phyloP scores from a whole-genome alignment of 2,888 invertebrate genomes.

The Automeris io region DNA sequence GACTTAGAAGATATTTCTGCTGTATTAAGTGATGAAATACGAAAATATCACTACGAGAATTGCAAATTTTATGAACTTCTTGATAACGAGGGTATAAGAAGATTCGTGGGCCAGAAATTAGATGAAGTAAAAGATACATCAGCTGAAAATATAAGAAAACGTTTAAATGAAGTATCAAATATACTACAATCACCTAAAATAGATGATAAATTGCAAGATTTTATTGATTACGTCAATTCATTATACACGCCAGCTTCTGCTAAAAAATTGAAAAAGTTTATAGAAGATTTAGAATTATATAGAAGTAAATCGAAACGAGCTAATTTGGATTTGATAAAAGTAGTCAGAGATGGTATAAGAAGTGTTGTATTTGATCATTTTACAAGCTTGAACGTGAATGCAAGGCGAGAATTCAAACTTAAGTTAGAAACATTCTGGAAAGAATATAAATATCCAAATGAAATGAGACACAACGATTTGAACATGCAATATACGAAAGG shows the following conservation, averaged over 20 bases:
- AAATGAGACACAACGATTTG: conserved; percentile 5
- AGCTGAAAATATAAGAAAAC: conserved; percentile 17
- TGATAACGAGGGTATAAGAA: conserved; percentile 21
- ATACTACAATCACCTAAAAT: conserved; percentile 16
- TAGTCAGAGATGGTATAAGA: conserved; percentile 27
- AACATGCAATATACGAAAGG: conserved; percentile 7
- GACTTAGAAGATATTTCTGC: conserved; percentile 30
- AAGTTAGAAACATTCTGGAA: conserved; percentile 22
- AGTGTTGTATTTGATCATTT: conserved; percentile 37
- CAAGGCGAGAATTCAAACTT: conserved; percentile 22
- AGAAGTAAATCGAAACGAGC: conserved; percentile 19
- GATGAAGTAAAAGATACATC: conserved; percentile 18
- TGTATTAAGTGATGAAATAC: conserved; percentile 29
- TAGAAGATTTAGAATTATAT: conserved; percentile 28
- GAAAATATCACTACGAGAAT: conserved; percentile 30
- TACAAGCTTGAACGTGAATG: conserved; percentile 23
- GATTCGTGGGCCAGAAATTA: conserved; percentile 23
- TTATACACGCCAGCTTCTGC: conserved; percentile 25
- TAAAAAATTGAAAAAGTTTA: conserved; percentile 20
- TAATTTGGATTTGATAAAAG: conserved; percentile 19
- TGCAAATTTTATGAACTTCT: conserved; percentile 32
- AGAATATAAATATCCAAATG: conserved; percentile 7
- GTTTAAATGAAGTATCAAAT: conserved; percentile 16
- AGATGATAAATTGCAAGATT: conserved; percentile 11
- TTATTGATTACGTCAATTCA: conserved; percentile 33